Evolutionary conservation across 2,113 vertebrate genomes (phyloP), one percentile per base, ranked within the genome.

Genomic region (Chrysemys picta): DNA sequence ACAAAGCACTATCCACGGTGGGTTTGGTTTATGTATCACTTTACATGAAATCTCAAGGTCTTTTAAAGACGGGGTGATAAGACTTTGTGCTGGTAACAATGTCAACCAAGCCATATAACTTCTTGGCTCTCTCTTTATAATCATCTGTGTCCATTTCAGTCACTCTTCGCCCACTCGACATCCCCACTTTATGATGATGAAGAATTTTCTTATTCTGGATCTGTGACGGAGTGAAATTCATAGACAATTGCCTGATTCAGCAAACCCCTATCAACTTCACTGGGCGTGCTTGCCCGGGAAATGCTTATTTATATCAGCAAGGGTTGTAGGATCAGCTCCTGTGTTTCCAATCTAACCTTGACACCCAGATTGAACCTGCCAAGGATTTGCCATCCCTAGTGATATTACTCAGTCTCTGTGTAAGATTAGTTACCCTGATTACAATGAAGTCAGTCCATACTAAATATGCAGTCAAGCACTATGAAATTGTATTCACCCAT

Each of bases 401-500:
- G 35, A 59, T 0, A 6, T 4, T 85, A 93, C 35, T 31, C 19
- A 25, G 69, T n/a, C 6, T 85, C 13, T 45, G 56, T 8, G 6
- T 72, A 65, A n/a, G 13, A 47, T 50, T 12, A 45, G 2, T 31
- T 8, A 54, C 38, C 53, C 65, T 76, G 57, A 78, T 16, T 88
- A 53, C 84, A 82, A 6, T 10, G 27, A 75, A 4, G 10, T 31
- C 0, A 72, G 19, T 72, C 53, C 86, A 72, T n/a, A 38, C 9
- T 38, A 72, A 59, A 92, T 76, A 59, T 80, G 24, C 50, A 69
- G 19, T 76, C n/a, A 85, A 91, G 80, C 19, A 22, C 84, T 80
- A 69, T 59, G 92, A 93, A 92, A 91, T 6, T 80, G 47, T 54
- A 82, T 85, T 91, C 27, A 87, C 84, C 75, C 62, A 57, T 75